These are phyloP conservation scores for Gerris buenoi DNA, from an alignment of 1,140 invertebrate genomes.

Conservation along the genomic window DNA sequence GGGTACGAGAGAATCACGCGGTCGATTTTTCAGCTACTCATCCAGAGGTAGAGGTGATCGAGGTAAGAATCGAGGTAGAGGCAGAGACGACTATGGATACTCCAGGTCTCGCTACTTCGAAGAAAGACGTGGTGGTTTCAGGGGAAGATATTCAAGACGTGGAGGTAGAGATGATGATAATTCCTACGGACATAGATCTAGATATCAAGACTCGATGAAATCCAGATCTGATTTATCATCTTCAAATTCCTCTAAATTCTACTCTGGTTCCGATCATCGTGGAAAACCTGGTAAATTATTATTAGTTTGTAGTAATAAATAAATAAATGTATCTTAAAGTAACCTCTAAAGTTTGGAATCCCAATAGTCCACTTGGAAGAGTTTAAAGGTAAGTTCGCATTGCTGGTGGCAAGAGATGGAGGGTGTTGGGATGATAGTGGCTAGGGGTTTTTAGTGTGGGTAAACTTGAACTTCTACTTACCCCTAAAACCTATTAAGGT, in stretches of 20 bases:
- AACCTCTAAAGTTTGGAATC: neutral
- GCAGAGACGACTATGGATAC: constrained; percentile 10
- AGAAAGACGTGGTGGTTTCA: constrained; percentile 3
- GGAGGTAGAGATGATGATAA: constrained; percentile 1
- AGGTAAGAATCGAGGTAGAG: constrained; percentile 10
- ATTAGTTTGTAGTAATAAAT: neutral
- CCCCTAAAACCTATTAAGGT: no score
- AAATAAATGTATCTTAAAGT: neutral
- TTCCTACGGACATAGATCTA: neutral
- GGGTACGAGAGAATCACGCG: neutral
- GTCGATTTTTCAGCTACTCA: neutral
- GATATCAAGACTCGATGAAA: constrained; percentile 1
- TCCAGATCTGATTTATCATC: neutral
- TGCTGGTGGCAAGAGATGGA: neutral
- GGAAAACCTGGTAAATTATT: neutral
- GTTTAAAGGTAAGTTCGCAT: neutral
- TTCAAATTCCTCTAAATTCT: neutral
- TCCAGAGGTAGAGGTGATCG: neutral
- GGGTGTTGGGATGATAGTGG: neutral
- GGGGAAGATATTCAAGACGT: neutral
- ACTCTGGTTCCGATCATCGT: neutral
- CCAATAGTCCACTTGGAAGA: no score
- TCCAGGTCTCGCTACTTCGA: constrained; percentile 29
- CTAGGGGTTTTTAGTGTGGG: neutral
- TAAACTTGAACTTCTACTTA: neutral